Conservation (phyloP, 2,797 vertebrate genomes). For the Acrocephalus scirpaceus region DNA sequence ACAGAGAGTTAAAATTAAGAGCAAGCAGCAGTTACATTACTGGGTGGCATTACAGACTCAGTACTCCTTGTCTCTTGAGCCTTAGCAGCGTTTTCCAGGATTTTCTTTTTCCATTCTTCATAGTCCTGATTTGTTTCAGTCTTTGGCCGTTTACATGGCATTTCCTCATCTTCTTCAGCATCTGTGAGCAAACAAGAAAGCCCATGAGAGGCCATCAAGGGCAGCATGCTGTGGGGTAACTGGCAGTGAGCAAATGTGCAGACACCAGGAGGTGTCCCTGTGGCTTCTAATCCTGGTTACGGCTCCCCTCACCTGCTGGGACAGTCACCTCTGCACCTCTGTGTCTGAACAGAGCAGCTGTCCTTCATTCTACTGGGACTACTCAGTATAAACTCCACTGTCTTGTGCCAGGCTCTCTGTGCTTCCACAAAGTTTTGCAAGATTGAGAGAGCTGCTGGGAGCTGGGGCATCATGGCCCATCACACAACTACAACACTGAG, state of each 20-base stretch:
- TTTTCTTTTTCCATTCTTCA: constrained; percentile 87
- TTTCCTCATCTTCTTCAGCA: constrained; percentile 59
- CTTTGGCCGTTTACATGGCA: constrained; percentile 67
- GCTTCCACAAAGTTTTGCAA: neutral
- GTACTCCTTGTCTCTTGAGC: constrained; percentile 31
- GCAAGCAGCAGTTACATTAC: neutral
- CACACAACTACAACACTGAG: neutral
- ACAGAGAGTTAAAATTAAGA: neutral
- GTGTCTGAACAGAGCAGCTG: neutral
- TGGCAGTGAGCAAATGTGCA: neutral
- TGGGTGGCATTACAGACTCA: neutral
- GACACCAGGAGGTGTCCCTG: neutral
- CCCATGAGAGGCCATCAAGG: neutral
- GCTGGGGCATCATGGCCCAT: neutral
- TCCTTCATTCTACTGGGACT: neutral
- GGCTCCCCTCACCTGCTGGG: neutral
- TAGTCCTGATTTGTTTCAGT: constrained; percentile 77
- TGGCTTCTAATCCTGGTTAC: neutral
- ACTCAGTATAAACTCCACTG: neutral
- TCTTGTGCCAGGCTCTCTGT: neutral
- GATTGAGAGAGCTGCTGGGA: neutral
- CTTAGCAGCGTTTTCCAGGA: constrained; percentile 84
- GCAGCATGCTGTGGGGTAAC: neutral
- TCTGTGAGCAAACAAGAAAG: neutral
- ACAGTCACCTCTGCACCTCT: neutral